phyloP scores from a whole-genome alignment of 2,797 vertebrate species.

The Avahi laniger region DNA sequence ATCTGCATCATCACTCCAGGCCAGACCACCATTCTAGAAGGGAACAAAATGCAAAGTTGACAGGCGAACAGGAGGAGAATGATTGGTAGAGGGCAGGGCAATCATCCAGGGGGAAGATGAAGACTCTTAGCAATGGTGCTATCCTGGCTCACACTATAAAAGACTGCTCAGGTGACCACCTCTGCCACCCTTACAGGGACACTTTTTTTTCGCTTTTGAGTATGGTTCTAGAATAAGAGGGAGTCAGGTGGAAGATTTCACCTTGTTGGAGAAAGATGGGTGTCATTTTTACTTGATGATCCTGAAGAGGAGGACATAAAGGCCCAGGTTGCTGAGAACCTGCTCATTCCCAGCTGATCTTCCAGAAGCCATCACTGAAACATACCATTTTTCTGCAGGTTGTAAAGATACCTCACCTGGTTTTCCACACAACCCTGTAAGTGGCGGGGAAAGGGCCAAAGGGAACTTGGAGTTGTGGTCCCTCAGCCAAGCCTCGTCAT shows the following conservation, averaged over 20 bases:
- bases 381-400: neutral
- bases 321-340: neutral
- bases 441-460: neutral
- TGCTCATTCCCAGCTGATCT: neutral
- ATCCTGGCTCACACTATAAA: neutral
- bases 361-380: neutral
- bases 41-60: conserved; percentile 60
- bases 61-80: neutral
- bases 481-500: neutral
- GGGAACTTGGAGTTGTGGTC: neutral
- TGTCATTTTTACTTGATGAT: neutral
- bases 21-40: conserved; percentile 88
- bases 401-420: neutral
- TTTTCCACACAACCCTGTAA: neutral
- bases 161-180: neutral
- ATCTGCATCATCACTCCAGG: conserved; percentile 93
- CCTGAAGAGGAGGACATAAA: neutral
- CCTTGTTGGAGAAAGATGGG: neutral
- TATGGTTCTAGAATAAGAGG: neutral
- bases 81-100: neutral
- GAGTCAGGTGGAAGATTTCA: neutral
- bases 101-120: neutral
- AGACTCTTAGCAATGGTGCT: neutral
- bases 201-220: neutral
- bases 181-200: neutral